These are phyloP conservation scores for Colinus virginianus DNA, from an alignment of 2,113 vertebrate species.

Conservation along the genomic window DNA sequence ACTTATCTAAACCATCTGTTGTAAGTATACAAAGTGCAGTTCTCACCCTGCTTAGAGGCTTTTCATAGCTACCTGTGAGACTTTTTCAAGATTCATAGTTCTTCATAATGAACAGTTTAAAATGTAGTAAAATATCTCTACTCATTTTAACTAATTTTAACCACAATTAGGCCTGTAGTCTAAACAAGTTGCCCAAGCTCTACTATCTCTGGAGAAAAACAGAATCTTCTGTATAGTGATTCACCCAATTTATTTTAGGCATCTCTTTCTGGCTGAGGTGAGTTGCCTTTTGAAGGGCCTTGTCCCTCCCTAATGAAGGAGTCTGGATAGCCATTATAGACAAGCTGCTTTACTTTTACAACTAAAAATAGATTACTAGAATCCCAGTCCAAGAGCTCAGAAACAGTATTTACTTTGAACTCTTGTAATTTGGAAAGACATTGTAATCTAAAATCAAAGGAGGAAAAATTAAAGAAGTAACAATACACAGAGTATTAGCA, in stretches of 20 bases:
- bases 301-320: background rate
- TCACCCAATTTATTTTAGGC: background rate
- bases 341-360: background rate
- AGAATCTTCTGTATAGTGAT: background rate
- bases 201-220: background rate
- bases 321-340: background rate
- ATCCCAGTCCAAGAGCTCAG: background rate
- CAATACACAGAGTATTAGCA: background rate
- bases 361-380: background rate
- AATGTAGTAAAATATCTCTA: background rate
- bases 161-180: background rate
- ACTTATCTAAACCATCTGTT: background rate
- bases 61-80: background rate
- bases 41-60: background rate
- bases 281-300: background rate
- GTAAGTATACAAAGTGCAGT: accelerated
- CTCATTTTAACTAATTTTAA: background rate
- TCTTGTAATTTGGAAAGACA: background rate
- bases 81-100: background rate
- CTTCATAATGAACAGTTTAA: background rate
- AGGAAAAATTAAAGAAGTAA: background rate
- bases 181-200: background rate
- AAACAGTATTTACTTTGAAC: background rate
- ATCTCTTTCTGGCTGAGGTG: background rate
- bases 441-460: background rate